Base-by-base conservation (phyloP, 2,888 invertebrate genomes). In the Girardia tigrina region DNA sequence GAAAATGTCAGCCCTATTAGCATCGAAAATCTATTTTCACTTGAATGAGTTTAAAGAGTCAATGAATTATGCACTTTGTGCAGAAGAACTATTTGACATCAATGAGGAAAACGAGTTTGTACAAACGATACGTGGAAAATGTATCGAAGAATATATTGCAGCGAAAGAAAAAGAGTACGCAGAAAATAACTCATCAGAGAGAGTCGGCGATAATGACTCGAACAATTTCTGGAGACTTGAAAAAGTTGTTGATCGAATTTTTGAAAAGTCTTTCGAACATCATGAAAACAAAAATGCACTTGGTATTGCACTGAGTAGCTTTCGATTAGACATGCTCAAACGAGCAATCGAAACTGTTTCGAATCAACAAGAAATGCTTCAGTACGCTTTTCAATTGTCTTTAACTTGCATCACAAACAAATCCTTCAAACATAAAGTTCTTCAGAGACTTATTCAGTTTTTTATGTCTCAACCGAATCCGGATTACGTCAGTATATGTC, bases 21-120 rank as follows among this genome's bases (percentile, higher is more conserved):
- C 94, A 2, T 97, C 95, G 79, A 99, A 98, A 86, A 86, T 87
- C 0, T 95, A 95, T 83, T 97, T 95, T 84, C 95, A 98, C 85
- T 87, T 98, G 79, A 95, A 95, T 29, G 91, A 94, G 0, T 97
- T 94, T 84, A 91, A 93, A 83, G 94, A 95, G 84, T 94, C 97
- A 0, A 85, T 98, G 78, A 92, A 92, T n/a, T 95, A 92, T 85
- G 98, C 98, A 27, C 86, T 99, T 23, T 93, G 94, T 23, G 94
- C 98, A 80, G 94, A 92, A 28, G 90, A 91, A 80, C 86, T 94
- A 26, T 97, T 99, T 84, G 91, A 95, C 86, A 92, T 97, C 0
- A 94, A 92, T 82, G 90, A 91, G 29, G 88, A 91, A 76, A 90
- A 91, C 78, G 94, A 95, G 86, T 97, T 94, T 87, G 94, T 94